These are phyloP conservation scores for Antheraea assamensis DNA, from an alignment of 2,888 invertebrate species.

Conservation along the genomic window DNA sequence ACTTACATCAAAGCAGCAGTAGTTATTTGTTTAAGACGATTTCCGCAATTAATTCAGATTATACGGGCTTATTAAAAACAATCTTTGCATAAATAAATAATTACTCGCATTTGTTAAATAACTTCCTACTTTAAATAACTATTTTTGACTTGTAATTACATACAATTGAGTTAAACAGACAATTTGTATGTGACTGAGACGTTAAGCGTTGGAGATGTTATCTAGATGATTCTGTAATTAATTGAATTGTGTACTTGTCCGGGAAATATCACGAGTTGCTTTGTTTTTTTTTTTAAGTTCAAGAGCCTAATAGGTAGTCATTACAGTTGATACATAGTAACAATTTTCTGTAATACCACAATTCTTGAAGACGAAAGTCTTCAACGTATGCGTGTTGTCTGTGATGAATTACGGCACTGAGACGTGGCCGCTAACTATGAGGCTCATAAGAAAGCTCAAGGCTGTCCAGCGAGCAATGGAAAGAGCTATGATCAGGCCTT, in stretches of 20 bases:
- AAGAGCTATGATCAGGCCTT: no score
- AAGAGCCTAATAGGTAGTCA: background rate
- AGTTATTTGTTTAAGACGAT: constrained; percentile 27
- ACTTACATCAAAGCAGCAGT: constrained; percentile 21
- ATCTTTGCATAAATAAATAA: constrained; percentile 24
- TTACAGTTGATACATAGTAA: background rate
- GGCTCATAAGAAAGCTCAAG: no score
- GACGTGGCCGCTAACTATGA: no score
- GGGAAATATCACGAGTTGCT: constrained; percentile 1
- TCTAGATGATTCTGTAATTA: constrained; percentile 10
- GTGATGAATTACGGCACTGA: no score
- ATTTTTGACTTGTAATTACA: constrained; percentile 22
- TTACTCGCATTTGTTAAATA: constrained; percentile 20
- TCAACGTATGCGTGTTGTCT: no score
- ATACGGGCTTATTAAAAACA: constrained; percentile 20
- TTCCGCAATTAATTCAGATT: constrained; percentile 25
- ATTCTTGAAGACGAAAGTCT: no score
- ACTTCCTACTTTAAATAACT: constrained; percentile 23
- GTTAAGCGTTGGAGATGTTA: constrained; percentile 16
- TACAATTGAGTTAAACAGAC: constrained; percentile 23
- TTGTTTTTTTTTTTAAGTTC: constrained; percentile 1
- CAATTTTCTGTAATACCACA: no score
- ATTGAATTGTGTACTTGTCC: constrained; percentile 1
- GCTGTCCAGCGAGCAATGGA: no score
- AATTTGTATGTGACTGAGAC: constrained; percentile 18